phyloP scores from a whole-genome alignment of 2,113 vertebrate species.

The Sphyrna mokarran region DNA sequence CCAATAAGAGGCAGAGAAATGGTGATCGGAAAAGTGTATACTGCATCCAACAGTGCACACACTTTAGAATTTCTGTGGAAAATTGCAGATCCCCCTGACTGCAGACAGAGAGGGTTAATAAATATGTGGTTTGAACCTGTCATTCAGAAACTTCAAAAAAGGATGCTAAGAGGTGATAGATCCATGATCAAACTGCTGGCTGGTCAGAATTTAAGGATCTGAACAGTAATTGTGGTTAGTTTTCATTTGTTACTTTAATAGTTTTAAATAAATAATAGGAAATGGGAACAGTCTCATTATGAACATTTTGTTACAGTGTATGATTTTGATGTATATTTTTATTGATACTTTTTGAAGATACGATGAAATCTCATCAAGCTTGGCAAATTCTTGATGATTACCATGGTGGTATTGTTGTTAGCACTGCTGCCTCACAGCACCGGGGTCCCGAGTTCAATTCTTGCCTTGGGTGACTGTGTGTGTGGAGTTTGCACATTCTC shows the following conservation, averaged over 20 bases:
- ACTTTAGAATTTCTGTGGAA: neutral
- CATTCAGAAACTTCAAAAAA: slow-evolving; percentile 44
- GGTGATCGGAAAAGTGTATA: neutral
- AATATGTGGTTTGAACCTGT: slow-evolving; percentile 30
- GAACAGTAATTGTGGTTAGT: slow-evolving; percentile 36
- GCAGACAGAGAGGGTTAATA: neutral
- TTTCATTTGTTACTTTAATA: slow-evolving; percentile 26
- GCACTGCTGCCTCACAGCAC: no score
- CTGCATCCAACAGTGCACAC: neutral
- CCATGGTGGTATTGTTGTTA: no score
- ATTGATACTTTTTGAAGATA: neutral
- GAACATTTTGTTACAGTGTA: neutral
- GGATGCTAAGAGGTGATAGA: slow-evolving; percentile 35
- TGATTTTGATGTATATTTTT: neutral
- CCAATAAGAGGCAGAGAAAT: neutral
- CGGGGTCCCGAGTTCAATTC: no score
- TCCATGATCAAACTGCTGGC: slow-evolving; percentile 36
- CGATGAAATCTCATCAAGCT: neutral
- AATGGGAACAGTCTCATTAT: slow-evolving; percentile 11
- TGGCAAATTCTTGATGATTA: neutral
- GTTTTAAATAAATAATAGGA: slow-evolving; percentile 36
- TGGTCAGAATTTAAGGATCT: slow-evolving; percentile 42
- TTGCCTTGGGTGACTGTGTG: no score
- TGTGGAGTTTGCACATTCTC: no score
- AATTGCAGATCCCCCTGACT: neutral